Evolutionary conservation across 1,140 invertebrate species (phyloP).

Genomic region (Rhagoletis zephyria): DNA sequence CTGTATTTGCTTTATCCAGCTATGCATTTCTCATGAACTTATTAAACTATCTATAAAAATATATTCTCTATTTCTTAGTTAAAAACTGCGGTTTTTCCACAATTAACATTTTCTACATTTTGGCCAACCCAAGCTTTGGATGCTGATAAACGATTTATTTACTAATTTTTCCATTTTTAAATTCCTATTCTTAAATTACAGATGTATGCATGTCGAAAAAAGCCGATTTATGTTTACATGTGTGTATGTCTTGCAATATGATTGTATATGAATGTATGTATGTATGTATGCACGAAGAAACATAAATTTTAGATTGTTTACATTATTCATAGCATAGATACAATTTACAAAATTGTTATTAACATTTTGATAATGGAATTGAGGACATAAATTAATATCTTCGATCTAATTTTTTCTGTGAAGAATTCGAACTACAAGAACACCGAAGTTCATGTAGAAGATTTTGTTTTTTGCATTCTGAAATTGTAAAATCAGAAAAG

Average conservation of each 20-base stretch:
- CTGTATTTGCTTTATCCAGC: too few species aligned
- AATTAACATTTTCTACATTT: too few species aligned
- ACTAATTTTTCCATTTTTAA: background rate
- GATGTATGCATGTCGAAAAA: background rate
- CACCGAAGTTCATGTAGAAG: constrained; percentile 57
- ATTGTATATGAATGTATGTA: background rate
- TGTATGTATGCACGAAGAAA: background rate
- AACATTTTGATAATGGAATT: constrained; percentile 48
- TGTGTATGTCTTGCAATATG: background rate
- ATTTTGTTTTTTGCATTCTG: constrained; percentile 58
- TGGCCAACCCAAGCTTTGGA: too few species aligned
- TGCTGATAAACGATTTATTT: background rate
- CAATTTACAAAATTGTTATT: constrained; percentile 52
- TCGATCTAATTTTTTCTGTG: background rate
- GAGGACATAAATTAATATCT: constrained; percentile 29
- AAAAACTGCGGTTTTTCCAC: too few species aligned
- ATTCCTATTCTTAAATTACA: background rate
- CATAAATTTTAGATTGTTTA: background rate
- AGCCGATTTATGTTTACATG: constrained; percentile 14
- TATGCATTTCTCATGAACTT: too few species aligned
- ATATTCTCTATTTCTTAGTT: too few species aligned
- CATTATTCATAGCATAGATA: constrained; percentile 36
- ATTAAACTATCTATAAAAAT: too few species aligned
- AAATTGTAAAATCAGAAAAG: constrained; percentile 59
- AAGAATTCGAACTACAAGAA: constrained; percentile 49